These are phyloP conservation scores for Teleopsis dalmanni DNA, from an alignment of 1,140 invertebrate species.

Conservation along the genomic window DNA sequence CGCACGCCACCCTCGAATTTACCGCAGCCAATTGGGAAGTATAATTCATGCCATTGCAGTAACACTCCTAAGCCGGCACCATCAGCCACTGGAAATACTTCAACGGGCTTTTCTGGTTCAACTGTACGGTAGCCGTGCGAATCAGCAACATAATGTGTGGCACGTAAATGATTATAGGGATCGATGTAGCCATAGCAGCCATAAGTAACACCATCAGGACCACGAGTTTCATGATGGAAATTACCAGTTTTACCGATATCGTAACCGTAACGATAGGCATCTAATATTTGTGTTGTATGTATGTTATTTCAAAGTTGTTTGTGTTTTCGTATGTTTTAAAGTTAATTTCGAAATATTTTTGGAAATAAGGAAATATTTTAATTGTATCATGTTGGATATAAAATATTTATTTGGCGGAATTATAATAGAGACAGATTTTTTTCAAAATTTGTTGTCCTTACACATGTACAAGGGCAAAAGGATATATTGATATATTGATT, in stretches of 20 bases:
- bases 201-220: slow-evolving; percentile 65
- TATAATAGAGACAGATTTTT: too few species aligned
- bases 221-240: slow-evolving; percentile 68
- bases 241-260: slow-evolving; percentile 62
- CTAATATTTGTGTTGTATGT: slow-evolving; percentile 45
- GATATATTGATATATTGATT: too few species aligned
- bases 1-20: slow-evolving; percentile 41
- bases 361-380: too few species aligned
- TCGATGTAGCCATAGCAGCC: slow-evolving; percentile 72
- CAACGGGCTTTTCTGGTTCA: slow-evolving; percentile 57
- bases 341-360: too few species aligned
- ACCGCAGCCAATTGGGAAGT: slow-evolving; percentile 56
- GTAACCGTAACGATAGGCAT: slow-evolving; percentile 65
- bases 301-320: neutral
- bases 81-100: slow-evolving; percentile 52
- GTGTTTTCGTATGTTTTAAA: too few species aligned
- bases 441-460: too few species aligned
- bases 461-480: too few species aligned
- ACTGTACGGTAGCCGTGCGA: slow-evolving; percentile 68
- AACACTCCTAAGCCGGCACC: slow-evolving; percentile 48
- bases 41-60: slow-evolving; percentile 53
- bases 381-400: too few species aligned
- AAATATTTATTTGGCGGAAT: too few species aligned
- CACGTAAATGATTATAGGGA: slow-evolving; percentile 55
- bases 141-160: slow-evolving; percentile 70